These are phyloP conservation scores for Dolichopus griseipennis DNA, from an alignment of 2,888 invertebrate genomes.

Conservation along the genomic window DNA sequence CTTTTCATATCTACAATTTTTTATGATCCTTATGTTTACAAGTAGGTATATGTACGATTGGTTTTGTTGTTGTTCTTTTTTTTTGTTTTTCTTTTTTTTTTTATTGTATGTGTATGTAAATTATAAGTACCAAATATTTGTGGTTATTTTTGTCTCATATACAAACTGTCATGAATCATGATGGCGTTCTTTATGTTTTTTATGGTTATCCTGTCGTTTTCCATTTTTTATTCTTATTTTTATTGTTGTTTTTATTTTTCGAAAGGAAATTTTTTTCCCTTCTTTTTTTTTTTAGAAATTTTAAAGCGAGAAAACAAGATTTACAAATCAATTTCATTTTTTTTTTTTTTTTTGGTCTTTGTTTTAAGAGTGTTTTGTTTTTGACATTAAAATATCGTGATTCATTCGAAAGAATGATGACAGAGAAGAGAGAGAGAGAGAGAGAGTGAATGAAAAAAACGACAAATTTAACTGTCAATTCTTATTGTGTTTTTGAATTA, in stretches of 20 bases:
- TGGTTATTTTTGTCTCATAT: background rate
- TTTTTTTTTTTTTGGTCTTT: too few species aligned
- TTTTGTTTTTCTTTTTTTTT: too few species aligned
- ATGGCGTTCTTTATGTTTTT: constrained; percentile 1
- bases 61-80: too few species aligned
- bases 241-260: background rate
- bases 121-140: background rate
- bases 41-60: too few species aligned
- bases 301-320: constrained; percentile 3
- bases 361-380: background rate
- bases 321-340: background rate
- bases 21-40: too few species aligned
- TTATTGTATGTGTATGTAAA: background rate
- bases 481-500: too few species aligned
- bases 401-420: background rate
- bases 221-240: background rate
- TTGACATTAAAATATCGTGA: background rate
- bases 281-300: background rate
- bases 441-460: too few species aligned
- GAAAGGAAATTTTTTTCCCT: too few species aligned
- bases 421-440: background rate
- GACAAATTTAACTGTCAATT: background rate
- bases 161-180: background rate
- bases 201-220: background rate
- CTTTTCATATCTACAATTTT: too few species aligned